Conservation (phyloP, 2,797 vertebrate species). For the Sebastolobus alascanus region DNA sequence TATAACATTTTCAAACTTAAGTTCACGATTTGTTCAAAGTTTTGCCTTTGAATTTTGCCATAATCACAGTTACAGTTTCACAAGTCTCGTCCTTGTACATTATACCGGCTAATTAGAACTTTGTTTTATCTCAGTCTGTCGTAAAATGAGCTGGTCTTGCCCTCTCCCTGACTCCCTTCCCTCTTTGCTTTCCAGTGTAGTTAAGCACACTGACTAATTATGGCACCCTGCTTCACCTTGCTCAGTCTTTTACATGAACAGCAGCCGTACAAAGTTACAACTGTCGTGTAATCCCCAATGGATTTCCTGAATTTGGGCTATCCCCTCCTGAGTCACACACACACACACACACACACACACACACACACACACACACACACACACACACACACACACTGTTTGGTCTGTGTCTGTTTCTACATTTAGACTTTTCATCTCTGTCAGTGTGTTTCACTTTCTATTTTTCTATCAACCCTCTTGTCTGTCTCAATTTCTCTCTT, state of each 20-base stretch:
- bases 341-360: too few relatives aligned
- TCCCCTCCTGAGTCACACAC: slow-evolving; percentile 43
- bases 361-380: not conserved
- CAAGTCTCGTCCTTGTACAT: slow-evolving; percentile 38
- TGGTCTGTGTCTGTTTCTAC: slow-evolving; percentile 10
- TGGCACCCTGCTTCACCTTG: slow-evolving; percentile 51
- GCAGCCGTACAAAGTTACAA: slow-evolving; percentile 49
- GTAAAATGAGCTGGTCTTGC: slow-evolving; percentile 43
- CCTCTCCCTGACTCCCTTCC: slow-evolving; percentile 53
- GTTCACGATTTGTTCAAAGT: slow-evolving; percentile 9
- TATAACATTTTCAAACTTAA: not conserved
- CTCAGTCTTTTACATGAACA: slow-evolving; percentile 46
- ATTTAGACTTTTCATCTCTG: slow-evolving; percentile 39
- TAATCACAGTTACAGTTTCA: slow-evolving; percentile 25
- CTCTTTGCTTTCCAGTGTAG: slow-evolving; percentile 55
- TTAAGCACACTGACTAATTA: slow-evolving; percentile 64
- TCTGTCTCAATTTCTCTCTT: slow-evolving; percentile 9
- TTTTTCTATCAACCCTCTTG: slow-evolving; percentile 5
- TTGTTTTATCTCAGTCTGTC: slow-evolving; percentile 48
- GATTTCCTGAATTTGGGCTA: slow-evolving; percentile 53
- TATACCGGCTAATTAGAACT: slow-evolving; percentile 56
- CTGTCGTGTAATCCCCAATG: slow-evolving; percentile 49
- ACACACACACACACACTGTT: slow-evolving; percentile 10
- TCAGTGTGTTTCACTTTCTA: slow-evolving; percentile 19
- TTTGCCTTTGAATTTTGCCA: slow-evolving; percentile 10